phyloP scores from a whole-genome alignment of 2,888 invertebrate species.

The Cantharis lateralis region DNA sequence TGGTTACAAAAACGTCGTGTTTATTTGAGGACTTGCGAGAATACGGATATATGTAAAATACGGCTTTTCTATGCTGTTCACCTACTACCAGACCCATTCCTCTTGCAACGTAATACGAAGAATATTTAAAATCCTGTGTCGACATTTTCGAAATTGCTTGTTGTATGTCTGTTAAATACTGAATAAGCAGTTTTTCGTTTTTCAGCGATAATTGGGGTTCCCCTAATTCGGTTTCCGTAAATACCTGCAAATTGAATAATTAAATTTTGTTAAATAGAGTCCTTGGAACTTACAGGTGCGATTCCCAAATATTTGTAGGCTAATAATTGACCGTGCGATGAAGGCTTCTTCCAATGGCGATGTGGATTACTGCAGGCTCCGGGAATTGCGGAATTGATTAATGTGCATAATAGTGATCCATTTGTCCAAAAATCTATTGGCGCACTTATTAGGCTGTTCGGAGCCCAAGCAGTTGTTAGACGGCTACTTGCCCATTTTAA shows the following conservation, averaged over 20 bases:
- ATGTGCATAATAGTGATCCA: constrained; percentile 64
- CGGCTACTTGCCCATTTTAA: constrained; percentile 48
- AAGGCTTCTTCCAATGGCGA: constrained; percentile 56
- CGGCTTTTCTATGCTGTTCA: constrained; percentile 60
- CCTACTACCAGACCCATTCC: constrained; percentile 66
- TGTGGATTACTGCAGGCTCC: constrained; percentile 63
- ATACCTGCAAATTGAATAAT: constrained; percentile 58
- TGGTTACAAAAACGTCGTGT: constrained; percentile 43
- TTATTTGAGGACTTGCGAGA: constrained; percentile 31
- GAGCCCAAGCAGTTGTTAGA: constrained; percentile 45
- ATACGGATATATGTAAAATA: constrained; percentile 62
- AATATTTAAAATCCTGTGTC: constrained; percentile 44
- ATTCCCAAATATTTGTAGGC: constrained; percentile 66
- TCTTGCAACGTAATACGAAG: constrained; percentile 62
- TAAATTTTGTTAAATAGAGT: not conserved
- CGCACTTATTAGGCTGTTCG: constrained; percentile 54
- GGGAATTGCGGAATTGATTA: constrained; percentile 63
- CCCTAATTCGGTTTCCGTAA: constrained; percentile 61
- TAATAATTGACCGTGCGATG: constrained; percentile 63
- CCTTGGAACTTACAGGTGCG: constrained; percentile 57
- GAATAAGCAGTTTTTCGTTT: constrained; percentile 62
- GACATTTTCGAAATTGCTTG: constrained; percentile 42
- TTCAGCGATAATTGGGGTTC: constrained; percentile 58
- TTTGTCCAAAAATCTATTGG: constrained; percentile 61
- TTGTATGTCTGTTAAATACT: constrained; percentile 60